Evolutionary conservation across 2,888 invertebrate genomes (phyloP), one percentile per base, ranked within the genome.

Genomic region (Apamea monoglypha): DNA sequence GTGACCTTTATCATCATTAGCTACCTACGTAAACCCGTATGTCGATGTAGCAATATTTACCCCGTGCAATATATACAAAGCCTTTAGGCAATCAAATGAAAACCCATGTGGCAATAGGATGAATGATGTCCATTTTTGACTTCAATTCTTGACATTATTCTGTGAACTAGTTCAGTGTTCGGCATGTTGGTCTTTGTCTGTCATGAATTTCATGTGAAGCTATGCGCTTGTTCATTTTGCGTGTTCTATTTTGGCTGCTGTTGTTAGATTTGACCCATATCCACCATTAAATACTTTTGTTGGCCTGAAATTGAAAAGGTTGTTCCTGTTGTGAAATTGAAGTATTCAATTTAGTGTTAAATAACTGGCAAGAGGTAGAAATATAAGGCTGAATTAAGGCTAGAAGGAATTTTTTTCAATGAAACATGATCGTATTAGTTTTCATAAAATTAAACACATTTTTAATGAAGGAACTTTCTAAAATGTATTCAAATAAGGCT

Each of bases 171-270:
- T 47, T 53, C 61, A 56, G 10, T 82, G 53, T 32, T 56, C 61
- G 61, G 36, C 69, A 53, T 70, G 18, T 29, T 73, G 40, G 40
- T 66, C 59, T 74, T 82, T 82, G 86, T 82, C 66, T 40, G 64
- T 36, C 44, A 18, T 61, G 82, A 74, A 82, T 86, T 64, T 70
- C 86, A 75, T 44, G 50, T 61, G 61, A 71, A 81, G 21, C 53
- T 56, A 63, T 69, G 32, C 59, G 75, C 53, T 70, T 66, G 86
- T 86, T 25, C 82, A 64, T 59, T 82, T 82, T 66, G n/a, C 44
- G 53, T 29, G 74, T 47, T 74, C 74, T 25, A 36, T 64, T 74
- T 74, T 69, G 44, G 25, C 6, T 14, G 14, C 82, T 82, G 50
- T 29, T 53, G 68, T 82, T 69, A 53, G 75, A 82, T 74, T 56